Evolutionary conservation across 2,888 invertebrate species (phyloP), one percentile per base, ranked within the genome.

Genomic region (Boloria selene): DNA sequence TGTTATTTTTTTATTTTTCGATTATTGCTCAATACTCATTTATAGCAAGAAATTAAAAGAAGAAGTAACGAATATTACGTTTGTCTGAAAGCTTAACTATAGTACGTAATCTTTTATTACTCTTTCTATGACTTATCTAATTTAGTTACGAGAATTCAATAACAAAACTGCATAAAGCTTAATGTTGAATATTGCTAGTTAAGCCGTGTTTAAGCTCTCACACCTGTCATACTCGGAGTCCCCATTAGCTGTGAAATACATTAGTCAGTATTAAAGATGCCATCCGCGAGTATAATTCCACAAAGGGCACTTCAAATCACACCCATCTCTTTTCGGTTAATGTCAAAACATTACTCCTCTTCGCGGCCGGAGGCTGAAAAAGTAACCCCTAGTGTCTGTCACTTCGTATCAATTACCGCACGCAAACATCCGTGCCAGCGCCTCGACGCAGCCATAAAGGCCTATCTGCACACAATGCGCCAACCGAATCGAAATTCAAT

Each of bases 301-400:
- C 91, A 92, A 91, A 91, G 91, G 90, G 90, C 92, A 87, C 91
- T 92, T 86, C 89, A 90, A 90, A 91, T 91, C 92, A 91, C 92
- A 91, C 91, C 91, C 91, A 89, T 88, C 87, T 86, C 87, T 84
- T 86, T 86, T 88, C 84, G 86, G 82, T 86, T 81, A 82, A 91
- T 90, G 91, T 91, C 92, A 92, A 89, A 91, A 91, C 89, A 91
- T 86, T 84, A 85, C 86, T 83, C 80, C 84, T 84, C 85, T 83
- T 80, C 69, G 74, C 78, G 75, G 79, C 85, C 85, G 82, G 85
- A 86, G 89, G 88, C 89, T 84, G 87, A 76, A 81, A 82, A 80
- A 83, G 84, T 84, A 83, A 81, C 88, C 90, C 90, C 89, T 85
- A 78, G 85, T 82, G 79, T 82, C 86, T 91, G 92, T 92, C 92